These are phyloP conservation scores for Cryptocephalus primarius DNA, from an alignment of 2,888 invertebrate species.

Conservation along the genomic window DNA sequence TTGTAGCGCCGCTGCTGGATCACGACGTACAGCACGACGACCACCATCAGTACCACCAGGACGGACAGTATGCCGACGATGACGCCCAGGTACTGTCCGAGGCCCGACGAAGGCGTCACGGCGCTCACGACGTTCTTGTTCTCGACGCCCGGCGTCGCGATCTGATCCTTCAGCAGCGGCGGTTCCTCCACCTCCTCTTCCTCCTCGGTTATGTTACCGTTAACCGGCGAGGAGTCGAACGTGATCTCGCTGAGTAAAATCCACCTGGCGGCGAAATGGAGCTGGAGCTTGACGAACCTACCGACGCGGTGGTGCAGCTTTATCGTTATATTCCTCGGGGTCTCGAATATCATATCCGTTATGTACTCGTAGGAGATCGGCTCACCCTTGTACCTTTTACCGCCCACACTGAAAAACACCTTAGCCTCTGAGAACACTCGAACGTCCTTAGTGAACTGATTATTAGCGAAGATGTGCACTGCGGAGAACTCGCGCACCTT, in stretches of 20 bases:
- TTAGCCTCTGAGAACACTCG: constrained; percentile 74
- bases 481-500: constrained; percentile 75
- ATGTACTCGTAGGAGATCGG: constrained; percentile 62
- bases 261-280: constrained; percentile 75
- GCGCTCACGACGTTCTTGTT: constrained; percentile 32
- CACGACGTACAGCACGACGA: constrained; percentile 30
- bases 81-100: constrained; percentile 34
- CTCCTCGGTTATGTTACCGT: constrained; percentile 33
- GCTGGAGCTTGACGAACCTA: constrained; percentile 64
- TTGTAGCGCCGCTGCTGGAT: constrained; percentile 33
- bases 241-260: constrained; percentile 83
- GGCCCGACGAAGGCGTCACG: constrained; percentile 28
- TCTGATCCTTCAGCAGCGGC: constrained; percentile 24
- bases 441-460: constrained; percentile 75
- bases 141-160: constrained; percentile 16
- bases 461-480: constrained; percentile 73
- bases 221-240: constrained; percentile 55
- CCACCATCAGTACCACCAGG: constrained; percentile 31
- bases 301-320: constrained; percentile 73
- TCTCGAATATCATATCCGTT: constrained; percentile 70
- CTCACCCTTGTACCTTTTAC: constrained; percentile 64
- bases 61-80: constrained; percentile 34
- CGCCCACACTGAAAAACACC: constrained; percentile 72
- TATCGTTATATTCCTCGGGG: constrained; percentile 70
- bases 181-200: constrained; percentile 20